These are phyloP conservation scores for Trachops cirrhosus DNA, from an alignment of 2,797 vertebrate genomes.

Conservation along the genomic window DNA sequence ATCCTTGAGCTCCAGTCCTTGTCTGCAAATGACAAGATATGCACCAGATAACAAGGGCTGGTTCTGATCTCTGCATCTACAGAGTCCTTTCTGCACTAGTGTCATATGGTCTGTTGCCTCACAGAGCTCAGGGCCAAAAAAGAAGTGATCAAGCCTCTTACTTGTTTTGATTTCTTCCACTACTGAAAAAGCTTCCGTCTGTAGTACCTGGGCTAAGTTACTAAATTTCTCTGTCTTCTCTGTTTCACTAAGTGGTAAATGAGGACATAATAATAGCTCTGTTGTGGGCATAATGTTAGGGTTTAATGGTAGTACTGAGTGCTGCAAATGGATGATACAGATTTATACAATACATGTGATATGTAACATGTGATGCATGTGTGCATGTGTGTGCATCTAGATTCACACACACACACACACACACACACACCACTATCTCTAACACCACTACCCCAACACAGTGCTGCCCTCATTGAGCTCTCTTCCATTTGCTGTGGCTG, in stretches of 20 bases:
- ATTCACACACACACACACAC: not conserved
- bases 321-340: fast-evolving
- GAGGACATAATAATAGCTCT: not conserved
- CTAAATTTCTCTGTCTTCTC: not conserved
- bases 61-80: not conserved
- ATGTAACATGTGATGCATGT: too few relatives aligned
- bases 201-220: too few relatives aligned
- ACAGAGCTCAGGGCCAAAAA: not conserved
- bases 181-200: not conserved
- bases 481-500: too few relatives aligned
- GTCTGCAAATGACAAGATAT: not conserved
- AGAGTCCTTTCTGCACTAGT: not conserved
- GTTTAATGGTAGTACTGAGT: not conserved
- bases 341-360: fast-evolving
- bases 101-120: not conserved
- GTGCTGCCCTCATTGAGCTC: fast-evolving
- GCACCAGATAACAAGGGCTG: too few relatives aligned
- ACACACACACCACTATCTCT: too few relatives aligned
- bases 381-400: not conserved
- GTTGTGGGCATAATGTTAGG: not conserved
- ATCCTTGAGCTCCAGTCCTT: too few relatives aligned
- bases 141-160: not conserved
- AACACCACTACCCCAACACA: not conserved
- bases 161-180: not conserved
- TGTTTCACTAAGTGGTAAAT: not conserved